phyloP scores from a whole-genome alignment of 2,797 vertebrate species.

The Etheostoma perlongum region DNA sequence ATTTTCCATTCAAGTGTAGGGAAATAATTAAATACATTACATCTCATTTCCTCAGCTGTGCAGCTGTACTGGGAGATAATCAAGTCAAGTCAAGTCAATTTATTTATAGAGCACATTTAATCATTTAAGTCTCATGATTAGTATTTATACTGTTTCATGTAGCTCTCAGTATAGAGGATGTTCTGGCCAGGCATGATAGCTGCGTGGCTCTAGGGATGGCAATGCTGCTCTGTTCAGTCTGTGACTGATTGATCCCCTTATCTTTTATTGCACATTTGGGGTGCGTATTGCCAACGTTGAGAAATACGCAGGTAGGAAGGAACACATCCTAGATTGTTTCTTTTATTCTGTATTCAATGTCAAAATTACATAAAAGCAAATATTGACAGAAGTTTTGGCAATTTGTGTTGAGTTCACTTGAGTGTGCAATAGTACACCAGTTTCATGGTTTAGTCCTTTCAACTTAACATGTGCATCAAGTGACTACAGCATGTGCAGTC shows the following conservation, averaged over 20 bases:
- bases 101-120: no score
- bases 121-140: slow-evolving; percentile 67
- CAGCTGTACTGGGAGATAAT: slow-evolving; percentile 69
- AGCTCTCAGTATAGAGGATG: slow-evolving; percentile 34
- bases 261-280: background rate
- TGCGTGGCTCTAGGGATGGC: background rate
- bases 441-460: background rate
- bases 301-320: background rate
- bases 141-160: slow-evolving; percentile 55
- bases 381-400: no score
- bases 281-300: background rate
- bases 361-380: no score
- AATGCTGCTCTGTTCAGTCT: slow-evolving; percentile 1
- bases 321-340: no score
- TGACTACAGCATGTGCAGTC: background rate
- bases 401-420: no score
- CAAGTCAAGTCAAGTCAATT: no score
- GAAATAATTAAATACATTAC: slow-evolving; percentile 70
- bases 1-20: slow-evolving; percentile 65
- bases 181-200: slow-evolving; percentile 4
- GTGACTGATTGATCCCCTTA: background rate
- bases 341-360: no score
- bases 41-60: slow-evolving; percentile 64
- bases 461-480: background rate
- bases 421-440: background rate